These are phyloP conservation scores for Nasonia vitripennis DNA, from an alignment of 1,140 invertebrate genomes.

Conservation along the genomic window DNA sequence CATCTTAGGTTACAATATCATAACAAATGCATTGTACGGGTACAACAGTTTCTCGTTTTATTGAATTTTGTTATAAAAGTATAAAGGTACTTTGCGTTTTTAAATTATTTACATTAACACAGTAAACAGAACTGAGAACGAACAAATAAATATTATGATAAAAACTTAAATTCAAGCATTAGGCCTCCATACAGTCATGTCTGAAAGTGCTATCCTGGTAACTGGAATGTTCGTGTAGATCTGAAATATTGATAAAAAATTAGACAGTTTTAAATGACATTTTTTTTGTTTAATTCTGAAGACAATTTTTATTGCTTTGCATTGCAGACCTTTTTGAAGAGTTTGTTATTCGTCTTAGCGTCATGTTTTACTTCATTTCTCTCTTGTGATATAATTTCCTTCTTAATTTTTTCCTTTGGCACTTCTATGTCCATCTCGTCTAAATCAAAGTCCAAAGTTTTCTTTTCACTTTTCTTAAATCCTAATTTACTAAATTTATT, in stretches of 20 bases:
- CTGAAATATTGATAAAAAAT: slow-evolving; percentile 23
- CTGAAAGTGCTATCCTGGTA: background rate
- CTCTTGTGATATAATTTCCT: background rate
- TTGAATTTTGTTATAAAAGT: slow-evolving; percentile 10
- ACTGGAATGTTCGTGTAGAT: slow-evolving; percentile 23
- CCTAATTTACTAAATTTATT: slow-evolving; percentile 33
- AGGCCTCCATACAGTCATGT: slow-evolving; percentile 36
- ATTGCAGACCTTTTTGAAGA: slow-evolving; percentile 31
- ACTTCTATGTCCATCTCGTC: slow-evolving; percentile 21
- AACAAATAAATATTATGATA: background rate
- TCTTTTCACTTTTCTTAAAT: slow-evolving; percentile 33
- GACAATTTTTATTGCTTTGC: background rate
- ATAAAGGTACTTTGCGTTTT: background rate
- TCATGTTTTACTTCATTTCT: background rate
- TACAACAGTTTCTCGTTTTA: background rate
- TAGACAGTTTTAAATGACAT: background rate
- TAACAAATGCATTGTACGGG: no score
- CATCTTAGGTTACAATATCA: no score
- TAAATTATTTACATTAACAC: background rate
- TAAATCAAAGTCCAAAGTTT: slow-evolving; percentile 35
- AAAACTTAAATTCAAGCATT: background rate
- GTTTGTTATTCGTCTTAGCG: background rate
- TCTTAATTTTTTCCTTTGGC: slow-evolving; percentile 1
- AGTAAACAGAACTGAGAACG: background rate
- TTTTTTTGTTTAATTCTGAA: background rate